Evolutionary conservation across 2,113 vertebrate species (phyloP), one percentile per base, ranked within the genome.

Genomic region (Tympanuchus pallidicinctus): DNA sequence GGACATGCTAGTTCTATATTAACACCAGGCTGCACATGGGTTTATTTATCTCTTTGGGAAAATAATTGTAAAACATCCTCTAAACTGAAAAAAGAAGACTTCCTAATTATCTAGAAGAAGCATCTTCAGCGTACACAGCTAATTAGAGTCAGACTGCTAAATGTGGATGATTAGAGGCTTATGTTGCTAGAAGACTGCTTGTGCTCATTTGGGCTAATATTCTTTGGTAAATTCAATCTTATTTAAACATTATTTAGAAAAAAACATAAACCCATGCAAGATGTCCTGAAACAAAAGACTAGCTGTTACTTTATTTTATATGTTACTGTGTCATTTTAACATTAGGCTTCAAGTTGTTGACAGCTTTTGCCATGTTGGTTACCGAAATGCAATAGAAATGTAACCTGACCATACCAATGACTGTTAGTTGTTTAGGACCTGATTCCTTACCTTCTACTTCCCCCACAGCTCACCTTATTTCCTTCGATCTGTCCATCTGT

Each of bases 71-170:
- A 88, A 89, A 73, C 43, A 92, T 77, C 40, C 79, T 82, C 56
- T 88, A 81, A 60, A 36, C 57, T 89, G 27, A 16, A 13, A 27
- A 52, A 52, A 27, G 74, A 72, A n/a, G 7, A 50, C 28, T 95
- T 96, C 73, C 70, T 91, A 77, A 88, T 94, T 94, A 86, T 91
- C 92, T 86, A 75, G 78, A 91, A 92, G 70, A 96, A 79, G 40
- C 56, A 71, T 91, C 82, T 95, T 96, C 72, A 64, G 80, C 76
- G 14, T 63, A 60, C 24, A 45, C 32, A 90, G 73, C 75, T 89
- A 89, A 95, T 91, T 95, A 78, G 96, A 92, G 20, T 94, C 75
- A 90, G 87, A 27, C 87, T 93, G 65, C 40, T 95, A 92, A 89
- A 78, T 71, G 57, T 43, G 60, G 66, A 74, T 90, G 45, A 88